Conservation (phyloP, 2,113 vertebrate species). For the Lampris incognitus region DNA sequence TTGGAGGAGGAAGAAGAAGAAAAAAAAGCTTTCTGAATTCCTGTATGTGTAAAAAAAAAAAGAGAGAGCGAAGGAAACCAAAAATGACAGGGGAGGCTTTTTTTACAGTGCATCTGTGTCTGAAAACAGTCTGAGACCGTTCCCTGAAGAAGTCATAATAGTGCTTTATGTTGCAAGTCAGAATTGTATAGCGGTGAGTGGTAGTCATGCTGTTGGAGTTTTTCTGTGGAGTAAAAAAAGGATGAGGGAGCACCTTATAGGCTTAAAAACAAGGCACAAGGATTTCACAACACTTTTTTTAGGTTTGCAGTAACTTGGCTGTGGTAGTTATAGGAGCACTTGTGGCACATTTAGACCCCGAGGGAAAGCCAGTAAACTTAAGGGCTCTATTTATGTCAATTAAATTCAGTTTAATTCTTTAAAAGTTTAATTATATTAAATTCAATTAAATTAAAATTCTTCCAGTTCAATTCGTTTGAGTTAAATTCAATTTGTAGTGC, state of each 20-base stretch:
- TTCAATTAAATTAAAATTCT: constrained; percentile 52
- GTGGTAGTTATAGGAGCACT: constrained; percentile 54
- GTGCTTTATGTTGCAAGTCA: constrained; percentile 64
- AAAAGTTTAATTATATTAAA: no score
- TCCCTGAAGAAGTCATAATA: constrained; percentile 60
- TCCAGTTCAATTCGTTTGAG: no score
- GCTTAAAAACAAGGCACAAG: constrained; percentile 18
- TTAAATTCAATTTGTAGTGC: constrained; percentile 58
- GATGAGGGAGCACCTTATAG: constrained; percentile 61
- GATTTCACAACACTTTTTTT: constrained; percentile 38
- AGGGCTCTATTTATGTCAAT: no score
- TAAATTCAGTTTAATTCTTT: no score
- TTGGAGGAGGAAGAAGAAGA: constrained; percentile 39
- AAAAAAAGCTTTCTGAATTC: constrained; percentile 56
- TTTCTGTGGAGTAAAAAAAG: constrained; percentile 27
- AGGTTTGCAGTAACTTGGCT: neutral
- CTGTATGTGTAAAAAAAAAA: constrained; percentile 55
- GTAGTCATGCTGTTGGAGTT: constrained; percentile 17
- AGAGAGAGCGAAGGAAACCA: constrained; percentile 47
- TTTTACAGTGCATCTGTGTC: constrained; percentile 42
- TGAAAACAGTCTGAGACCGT: constrained; percentile 65
- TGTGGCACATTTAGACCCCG: constrained; percentile 72
- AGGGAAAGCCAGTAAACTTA: constrained; percentile 31
- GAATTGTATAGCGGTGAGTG: constrained; percentile 19
- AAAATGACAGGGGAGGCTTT: constrained; percentile 76